A percentile compares a stretch with the other conserved stretches of the same genome.
phyloP scores from a whole-genome alignment of 2,888 invertebrate genomes.

The Ommatoiulus sabulosus region DNA sequence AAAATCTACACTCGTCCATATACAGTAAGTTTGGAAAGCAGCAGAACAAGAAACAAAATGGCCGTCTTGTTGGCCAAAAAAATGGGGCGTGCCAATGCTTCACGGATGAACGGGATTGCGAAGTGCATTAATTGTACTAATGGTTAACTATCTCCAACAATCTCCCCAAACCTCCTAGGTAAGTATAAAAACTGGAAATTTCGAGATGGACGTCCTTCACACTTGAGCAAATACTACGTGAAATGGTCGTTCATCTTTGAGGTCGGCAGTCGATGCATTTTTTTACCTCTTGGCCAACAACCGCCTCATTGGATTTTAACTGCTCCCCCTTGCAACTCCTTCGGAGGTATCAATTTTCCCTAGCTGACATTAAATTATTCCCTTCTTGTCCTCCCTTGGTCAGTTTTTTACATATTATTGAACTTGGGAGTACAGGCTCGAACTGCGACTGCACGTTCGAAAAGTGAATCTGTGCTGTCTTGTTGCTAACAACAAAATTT shows the following conservation, averaged over 20 bases:
- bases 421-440: not conserved
- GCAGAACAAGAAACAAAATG: not conserved
- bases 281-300: not conserved
- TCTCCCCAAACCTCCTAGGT: not conserved
- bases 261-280: constrained; percentile 45
- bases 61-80: not conserved
- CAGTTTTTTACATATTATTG: not conserved
- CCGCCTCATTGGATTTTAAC: not conserved
- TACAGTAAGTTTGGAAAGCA: too few species aligned
- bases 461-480: too few species aligned
- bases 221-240: not conserved
- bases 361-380: constrained; percentile 21
- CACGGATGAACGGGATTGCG: not conserved
- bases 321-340: constrained; percentile 33
- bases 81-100: not conserved
- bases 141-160: not conserved
- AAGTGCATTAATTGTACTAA: not conserved
- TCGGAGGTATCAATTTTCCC: constrained; percentile 18
- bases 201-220: constrained; percentile 48
- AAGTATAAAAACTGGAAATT: not conserved
- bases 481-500: too few species aligned
- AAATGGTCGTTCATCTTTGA: constrained; percentile 53
- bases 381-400: not conserved
- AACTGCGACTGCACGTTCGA: not conserved
- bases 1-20: too few species aligned